Base-by-base conservation (phyloP, 2,113 vertebrate genomes). In the Nibea albiflora region DNA sequence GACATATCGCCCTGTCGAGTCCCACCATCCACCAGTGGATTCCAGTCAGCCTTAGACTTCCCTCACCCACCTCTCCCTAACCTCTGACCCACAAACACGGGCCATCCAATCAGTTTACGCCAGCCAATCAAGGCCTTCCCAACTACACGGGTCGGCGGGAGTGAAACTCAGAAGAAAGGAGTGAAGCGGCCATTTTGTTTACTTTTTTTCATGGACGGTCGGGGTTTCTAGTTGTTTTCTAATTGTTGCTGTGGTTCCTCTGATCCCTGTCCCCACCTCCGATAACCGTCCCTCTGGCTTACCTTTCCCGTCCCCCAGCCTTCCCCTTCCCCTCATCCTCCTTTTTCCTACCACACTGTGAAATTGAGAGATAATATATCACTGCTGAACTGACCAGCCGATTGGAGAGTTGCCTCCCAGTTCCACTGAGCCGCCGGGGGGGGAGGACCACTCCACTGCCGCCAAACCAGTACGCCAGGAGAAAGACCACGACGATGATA, bases 271-370 rank as follows among this genome's bases (percentile, higher is more conserved):
- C 75, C 76, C 75, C 75, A 83, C 58, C 87, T 81, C 71, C 67
- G 53, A 83, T 69, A 75, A 71, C 66, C 74, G 19, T 64, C 58
- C 78, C 73, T 61, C 69, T 76, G 86, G 77, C 65, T 82, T 63
- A 65, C 53, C 66, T 70, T 14, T 69, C 72, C 66, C 4, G n/a
- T 64, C 76, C 63, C 62, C 15, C 46, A 75, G 54, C 50, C 44
- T 14, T 56, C 50, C 69, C 65, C 74, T 44, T 44, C 46, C 19
- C 79, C 74, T 65, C 78, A 68, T 73, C 84, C 69, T 68, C 74
- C 72, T 88, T 84, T 53, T 86, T 91, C 90, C 90, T 92, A 88
- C 88, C 93, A 92, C 94, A 95, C 95, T 95, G 95, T 94, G 94
- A 95, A 94, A 90, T 90, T 91, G 75, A 92, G 85, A 92, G 82